These are phyloP conservation scores for Steromphala cineraria DNA, from an alignment of 2,888 invertebrate genomes.

Conservation along the genomic window DNA sequence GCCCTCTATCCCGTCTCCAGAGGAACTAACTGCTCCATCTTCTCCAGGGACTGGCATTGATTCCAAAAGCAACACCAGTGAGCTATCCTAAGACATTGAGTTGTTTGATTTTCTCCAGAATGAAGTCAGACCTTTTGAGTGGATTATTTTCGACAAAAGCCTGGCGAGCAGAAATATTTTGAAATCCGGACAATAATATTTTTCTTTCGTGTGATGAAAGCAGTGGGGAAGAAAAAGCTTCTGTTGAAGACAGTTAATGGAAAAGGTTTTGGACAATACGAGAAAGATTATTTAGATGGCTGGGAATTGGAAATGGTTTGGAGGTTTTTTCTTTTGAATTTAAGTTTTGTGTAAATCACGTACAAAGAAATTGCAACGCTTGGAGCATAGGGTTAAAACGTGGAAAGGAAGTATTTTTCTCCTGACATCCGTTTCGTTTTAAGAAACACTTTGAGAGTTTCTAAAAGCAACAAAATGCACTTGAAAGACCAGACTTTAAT, in stretches of 20 bases:
- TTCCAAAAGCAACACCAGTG: not conserved
- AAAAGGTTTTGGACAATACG: not conserved
- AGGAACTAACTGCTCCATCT: not conserved
- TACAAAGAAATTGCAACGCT: not conserved
- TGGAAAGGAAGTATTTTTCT: too few relatives aligned
- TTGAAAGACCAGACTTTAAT: too few relatives aligned
- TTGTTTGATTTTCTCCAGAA: not conserved
- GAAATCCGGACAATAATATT: slow-evolving; percentile 2
- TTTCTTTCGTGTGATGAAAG: not conserved
- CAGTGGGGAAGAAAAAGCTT: not conserved
- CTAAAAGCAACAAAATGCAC: too few relatives aligned
- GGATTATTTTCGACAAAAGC: not conserved
- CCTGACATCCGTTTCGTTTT: too few relatives aligned
- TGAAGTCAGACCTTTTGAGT: not conserved
- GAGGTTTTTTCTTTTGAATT: not conserved
- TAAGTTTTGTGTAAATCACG: not conserved
- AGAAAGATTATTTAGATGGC: not conserved
- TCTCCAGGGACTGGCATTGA: not conserved
- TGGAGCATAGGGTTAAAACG: too few relatives aligned
- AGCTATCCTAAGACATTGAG: not conserved
- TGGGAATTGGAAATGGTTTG: not conserved
- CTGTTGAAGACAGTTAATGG: not conserved
- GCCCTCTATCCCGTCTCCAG: not conserved
- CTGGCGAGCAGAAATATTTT: not conserved
- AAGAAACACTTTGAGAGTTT: too few relatives aligned